phyloP scores from a whole-genome alignment of 2,113 vertebrate species.

The Orthonyx spaldingii region DNA sequence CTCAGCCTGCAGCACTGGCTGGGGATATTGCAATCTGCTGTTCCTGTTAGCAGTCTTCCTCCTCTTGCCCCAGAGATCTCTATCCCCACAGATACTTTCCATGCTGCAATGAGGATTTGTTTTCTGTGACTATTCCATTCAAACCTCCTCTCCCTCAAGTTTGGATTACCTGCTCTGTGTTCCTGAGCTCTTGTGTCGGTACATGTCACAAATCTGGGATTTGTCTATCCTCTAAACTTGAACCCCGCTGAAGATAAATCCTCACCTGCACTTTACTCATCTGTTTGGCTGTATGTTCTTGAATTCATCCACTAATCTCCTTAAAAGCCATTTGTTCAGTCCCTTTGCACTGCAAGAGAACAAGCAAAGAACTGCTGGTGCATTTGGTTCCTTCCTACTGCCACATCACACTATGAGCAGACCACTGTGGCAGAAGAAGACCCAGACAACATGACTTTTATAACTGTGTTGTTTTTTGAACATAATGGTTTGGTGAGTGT shows the following conservation, averaged over 20 bases:
- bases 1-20: not conserved
- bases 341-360: not conserved
- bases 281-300: not conserved
- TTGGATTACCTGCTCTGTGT: not conserved
- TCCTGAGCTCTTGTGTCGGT: not conserved
- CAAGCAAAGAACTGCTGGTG: not conserved
- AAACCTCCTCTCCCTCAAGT: not conserved
- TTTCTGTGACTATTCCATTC: not conserved
- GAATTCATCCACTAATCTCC: not conserved
- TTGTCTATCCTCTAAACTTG: not conserved
- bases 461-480: not conserved
- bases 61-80: not conserved
- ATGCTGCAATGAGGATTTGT: not conserved
- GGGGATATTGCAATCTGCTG: not conserved
- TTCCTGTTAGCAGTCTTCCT: not conserved
- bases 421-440: not conserved
- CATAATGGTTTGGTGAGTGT: not conserved
- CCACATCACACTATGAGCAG: not conserved
- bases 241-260: not conserved
- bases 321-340: not conserved
- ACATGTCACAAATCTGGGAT: not conserved
- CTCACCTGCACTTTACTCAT: not conserved
- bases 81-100: not conserved
- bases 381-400: not conserved
- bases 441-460: not conserved